Evolutionary conservation across 2,797 vertebrate genomes (phyloP), one percentile per base, ranked within the genome.

Genomic region (Microctenopoma steveboyesi): DNA sequence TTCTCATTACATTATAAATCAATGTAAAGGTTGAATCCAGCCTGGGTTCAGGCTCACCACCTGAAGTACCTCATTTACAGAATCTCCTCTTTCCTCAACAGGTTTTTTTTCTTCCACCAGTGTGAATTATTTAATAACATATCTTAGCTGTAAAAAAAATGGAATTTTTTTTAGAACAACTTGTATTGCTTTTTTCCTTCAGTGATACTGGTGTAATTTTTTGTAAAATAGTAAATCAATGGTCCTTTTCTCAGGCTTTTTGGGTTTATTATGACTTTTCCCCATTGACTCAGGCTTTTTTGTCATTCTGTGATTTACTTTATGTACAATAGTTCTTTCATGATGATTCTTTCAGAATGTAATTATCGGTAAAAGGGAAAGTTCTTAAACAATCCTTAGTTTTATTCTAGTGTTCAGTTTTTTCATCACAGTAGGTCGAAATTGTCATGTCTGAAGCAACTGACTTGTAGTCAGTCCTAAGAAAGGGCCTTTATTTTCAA

Each of bases 111-210:
- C 77, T 86, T 86, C 84, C 86, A 90, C 86, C 93, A 95, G 95
- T 92, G 96, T 97, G 95, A 97, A 97, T 92, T 97, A 98, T 99
- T 99, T 99, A 98, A 99, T 95, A 95, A 95, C 84, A 94, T 96
- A 95, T 96, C 92, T 92, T 91, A 92, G 92, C 91, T 97, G 95
- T 97, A 83, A 82, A 97, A 97, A 94, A 93, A 75, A 77, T 64
- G 58, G 78, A 93, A 91, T 22, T 22, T 22, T 95, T 95, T 94
- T 92, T 92, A 93, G 93, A 95, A 93, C 91, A 88, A 92, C 92
- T 94, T 92, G 94, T 85, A 94, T 93, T 73, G 84, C 79, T 71
- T 75, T 75, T 95, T 95, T 93, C 53, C 55, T 94, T 86, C 92
- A 93, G 92, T 91, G 81, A 91, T 92, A 92, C 92, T 92, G 91